Percentiles rank a stretch among this genome's conserved stretches.
These are phyloP conservation scores for Lophochroa leadbeateri DNA, from an alignment of 2,113 vertebrate species.

Conservation along the genomic window DNA sequence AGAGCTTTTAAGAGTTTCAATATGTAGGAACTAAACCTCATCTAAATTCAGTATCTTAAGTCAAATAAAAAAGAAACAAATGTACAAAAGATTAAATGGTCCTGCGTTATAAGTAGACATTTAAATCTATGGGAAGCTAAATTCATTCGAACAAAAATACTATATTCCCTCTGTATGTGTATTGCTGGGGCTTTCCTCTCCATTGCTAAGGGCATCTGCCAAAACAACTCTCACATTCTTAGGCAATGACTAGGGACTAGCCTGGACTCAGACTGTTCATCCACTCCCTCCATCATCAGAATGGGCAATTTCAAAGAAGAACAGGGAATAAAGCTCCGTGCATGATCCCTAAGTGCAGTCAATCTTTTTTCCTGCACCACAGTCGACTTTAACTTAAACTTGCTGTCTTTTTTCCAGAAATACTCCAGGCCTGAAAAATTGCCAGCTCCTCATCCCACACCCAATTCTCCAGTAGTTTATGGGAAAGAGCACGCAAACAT, in stretches of 20 bases:
- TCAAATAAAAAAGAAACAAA: slow-evolving; percentile 60
- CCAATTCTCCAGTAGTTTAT: slow-evolving; percentile 55
- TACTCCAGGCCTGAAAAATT: slow-evolving; percentile 58
- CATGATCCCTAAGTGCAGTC: slow-evolving; percentile 1
- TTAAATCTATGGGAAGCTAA: slow-evolving; percentile 68
- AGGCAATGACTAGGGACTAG: slow-evolving; percentile 43
- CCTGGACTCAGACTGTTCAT: slow-evolving; percentile 23
- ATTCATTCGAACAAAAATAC: slow-evolving; percentile 50
- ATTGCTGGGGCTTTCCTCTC: slow-evolving; percentile 60
- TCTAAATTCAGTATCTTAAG: slow-evolving; percentile 66
- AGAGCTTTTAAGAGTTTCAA: slow-evolving; percentile 71
- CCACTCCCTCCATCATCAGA: slow-evolving; percentile 49
- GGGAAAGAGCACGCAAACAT: slow-evolving; percentile 62
- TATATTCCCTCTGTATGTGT: slow-evolving; percentile 6
- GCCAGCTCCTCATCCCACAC: slow-evolving; percentile 64
- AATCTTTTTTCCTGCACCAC: slow-evolving; percentile 20
- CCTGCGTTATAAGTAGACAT: slow-evolving; percentile 50
- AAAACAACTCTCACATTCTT: slow-evolving; percentile 50
- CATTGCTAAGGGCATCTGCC: slow-evolving; percentile 54
- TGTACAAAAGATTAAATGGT: slow-evolving; percentile 57
- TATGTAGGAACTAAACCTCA: slow-evolving; percentile 62
- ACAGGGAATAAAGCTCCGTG: slow-evolving; percentile 2
- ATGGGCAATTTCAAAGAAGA: slow-evolving; percentile 14
- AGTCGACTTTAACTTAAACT: slow-evolving; percentile 11
- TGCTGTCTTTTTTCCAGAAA: slow-evolving; percentile 57